Evolutionary conservation across 1,140 invertebrate species (phyloP).

Genomic region (Protaetia brevitarsis): DNA sequence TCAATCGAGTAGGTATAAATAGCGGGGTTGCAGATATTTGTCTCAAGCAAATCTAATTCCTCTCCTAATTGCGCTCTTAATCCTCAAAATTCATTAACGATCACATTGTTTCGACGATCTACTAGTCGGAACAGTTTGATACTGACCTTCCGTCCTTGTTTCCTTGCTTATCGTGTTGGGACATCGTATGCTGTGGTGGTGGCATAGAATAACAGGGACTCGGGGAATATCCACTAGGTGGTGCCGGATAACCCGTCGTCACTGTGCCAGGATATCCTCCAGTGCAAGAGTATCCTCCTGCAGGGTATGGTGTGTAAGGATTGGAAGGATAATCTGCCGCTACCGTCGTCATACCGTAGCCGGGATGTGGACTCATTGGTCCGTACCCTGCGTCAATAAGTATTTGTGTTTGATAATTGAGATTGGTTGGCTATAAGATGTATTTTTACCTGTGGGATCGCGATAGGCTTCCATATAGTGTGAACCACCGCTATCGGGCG

Average conservation of each 20-base stretch:
- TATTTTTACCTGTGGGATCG: slow-evolving; percentile 68
- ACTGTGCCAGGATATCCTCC: slow-evolving; percentile 63
- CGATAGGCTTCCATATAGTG: slow-evolving; percentile 82
- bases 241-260: slow-evolving; percentile 58
- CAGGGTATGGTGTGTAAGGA: slow-evolving; percentile 63
- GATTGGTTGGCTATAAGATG: not conserved
- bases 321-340: slow-evolving; percentile 75
- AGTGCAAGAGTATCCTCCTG: slow-evolving; percentile 42
- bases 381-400: slow-evolving; percentile 63
- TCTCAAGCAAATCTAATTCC: too few species aligned
- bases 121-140: not conserved
- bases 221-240: slow-evolving; percentile 68
- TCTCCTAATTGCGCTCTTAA: too few species aligned
- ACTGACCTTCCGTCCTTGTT: slow-evolving; percentile 75
- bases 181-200: slow-evolving; percentile 65
- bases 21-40: too few species aligned
- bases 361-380: slow-evolving; percentile 76
- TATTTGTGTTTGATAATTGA: not conserved
- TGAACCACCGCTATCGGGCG: slow-evolving; percentile 73
- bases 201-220: slow-evolving; percentile 80
- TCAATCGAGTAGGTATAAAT: too few species aligned
- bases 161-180: slow-evolving; percentile 65
- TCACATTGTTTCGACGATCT: not conserved
- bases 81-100: too few species aligned
- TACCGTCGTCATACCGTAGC: slow-evolving; percentile 71